Evolutionary conservation across 92 coral and sea anemone species (phyloP).

Genomic region (Montipora capitata): DNA sequence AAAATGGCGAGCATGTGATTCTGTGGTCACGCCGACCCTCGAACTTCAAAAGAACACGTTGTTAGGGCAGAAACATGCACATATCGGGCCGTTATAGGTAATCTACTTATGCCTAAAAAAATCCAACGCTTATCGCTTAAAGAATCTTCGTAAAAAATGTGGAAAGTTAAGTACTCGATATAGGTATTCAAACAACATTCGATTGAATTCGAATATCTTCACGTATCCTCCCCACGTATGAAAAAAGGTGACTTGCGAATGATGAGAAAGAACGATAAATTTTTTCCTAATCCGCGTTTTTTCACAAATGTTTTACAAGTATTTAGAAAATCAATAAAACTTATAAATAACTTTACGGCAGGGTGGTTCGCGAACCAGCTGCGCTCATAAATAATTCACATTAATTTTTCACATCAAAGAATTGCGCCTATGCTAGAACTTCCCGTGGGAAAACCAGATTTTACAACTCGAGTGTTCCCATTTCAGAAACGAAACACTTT

Average conservation of each 20-base stretch:
- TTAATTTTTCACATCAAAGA: conserved; percentile 6
- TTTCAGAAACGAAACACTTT: conserved; percentile 1
- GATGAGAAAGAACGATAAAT: too few species aligned
- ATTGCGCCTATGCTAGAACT: conserved; percentile 31
- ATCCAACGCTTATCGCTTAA: conserved; percentile 22
- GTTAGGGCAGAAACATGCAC: conserved; percentile 44
- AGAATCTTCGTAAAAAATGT: conserved; percentile 35
- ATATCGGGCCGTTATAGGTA: conserved; percentile 32
- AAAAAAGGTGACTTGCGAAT: background rate
- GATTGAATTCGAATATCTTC: conserved; percentile 19
- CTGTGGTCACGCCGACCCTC: background rate
- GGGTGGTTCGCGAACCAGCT: conserved; percentile 34
- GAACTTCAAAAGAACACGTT: conserved; percentile 17
- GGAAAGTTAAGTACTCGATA: conserved; percentile 8
- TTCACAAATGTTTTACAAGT: background rate
- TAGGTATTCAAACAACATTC: conserved; percentile 36
- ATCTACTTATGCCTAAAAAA: conserved; percentile 4
- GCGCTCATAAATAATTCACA: conserved; percentile 41
- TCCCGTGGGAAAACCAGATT: conserved; percentile 49
- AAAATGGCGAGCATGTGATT: background rate
- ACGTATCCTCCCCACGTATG: background rate
- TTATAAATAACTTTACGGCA: conserved; percentile 4
- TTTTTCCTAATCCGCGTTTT: background rate
- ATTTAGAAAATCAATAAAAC: background rate
- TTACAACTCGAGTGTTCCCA: conserved; percentile 11